These are phyloP conservation scores for Tetrax tetrax DNA, from an alignment of 2,113 vertebrate species.

Conservation along the genomic window DNA sequence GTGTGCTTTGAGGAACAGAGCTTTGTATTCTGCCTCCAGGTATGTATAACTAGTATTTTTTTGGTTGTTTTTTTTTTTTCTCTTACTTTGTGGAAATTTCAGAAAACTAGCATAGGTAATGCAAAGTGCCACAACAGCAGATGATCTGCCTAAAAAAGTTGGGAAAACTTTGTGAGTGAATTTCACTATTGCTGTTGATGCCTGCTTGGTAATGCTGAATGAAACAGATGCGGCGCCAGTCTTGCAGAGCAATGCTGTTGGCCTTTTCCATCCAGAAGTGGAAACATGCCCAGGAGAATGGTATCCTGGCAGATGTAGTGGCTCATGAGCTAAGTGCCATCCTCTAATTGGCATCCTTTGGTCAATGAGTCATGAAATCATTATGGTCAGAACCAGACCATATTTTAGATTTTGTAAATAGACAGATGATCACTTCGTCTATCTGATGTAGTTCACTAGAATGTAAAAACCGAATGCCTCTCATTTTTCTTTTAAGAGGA, in stretches of 20 bases:
- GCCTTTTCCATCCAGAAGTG: neutral
- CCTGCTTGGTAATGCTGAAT: neutral
- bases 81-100: neutral
- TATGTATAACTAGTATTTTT: neutral
- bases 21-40: neutral
- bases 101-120: neutral
- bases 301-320: neutral
- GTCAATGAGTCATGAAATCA: neutral
- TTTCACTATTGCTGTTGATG: neutral
- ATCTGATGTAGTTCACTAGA: neutral
- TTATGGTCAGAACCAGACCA: neutral
- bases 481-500: neutral
- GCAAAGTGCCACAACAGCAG: neutral
- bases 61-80: neutral
- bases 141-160: neutral
- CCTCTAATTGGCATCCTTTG: neutral
- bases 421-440: neutral
- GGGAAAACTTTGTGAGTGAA: neutral
- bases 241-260: neutral
- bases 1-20: neutral
- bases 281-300: neutral
- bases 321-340: neutral
- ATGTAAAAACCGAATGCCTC: neutral
- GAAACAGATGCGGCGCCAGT: neutral
- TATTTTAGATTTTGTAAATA: neutral